Conservation (phyloP, 2,113 vertebrate species). For the Osmerus eperlanus region DNA sequence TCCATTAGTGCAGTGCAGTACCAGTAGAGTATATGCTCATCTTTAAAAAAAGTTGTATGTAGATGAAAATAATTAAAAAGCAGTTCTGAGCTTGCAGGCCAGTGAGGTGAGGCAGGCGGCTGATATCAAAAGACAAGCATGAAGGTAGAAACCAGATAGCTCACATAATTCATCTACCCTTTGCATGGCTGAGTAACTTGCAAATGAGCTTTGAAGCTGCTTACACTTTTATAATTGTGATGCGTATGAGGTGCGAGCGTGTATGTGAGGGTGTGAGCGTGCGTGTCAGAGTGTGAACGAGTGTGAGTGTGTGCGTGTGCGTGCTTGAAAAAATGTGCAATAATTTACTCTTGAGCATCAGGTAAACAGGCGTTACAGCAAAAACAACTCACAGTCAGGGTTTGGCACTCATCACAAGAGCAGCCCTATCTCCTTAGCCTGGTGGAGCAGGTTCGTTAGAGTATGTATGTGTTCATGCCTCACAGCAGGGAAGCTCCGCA, state of each 20-base stretch:
- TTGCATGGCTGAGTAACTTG: conserved; percentile 2
- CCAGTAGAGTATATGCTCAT: too few relatives aligned
- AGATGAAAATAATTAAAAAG: not conserved
- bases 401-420: too few relatives aligned
- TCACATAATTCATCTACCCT: conserved; percentile 3
- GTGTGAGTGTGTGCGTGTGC: not conserved
- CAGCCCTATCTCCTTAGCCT: too few relatives aligned
- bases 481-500: too few relatives aligned
- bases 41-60: too few relatives aligned
- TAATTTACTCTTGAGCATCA: not conserved
- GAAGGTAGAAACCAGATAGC: not conserved
- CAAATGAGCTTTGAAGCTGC: not conserved
- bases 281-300: not conserved
- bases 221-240: not conserved
- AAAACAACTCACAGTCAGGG: too few relatives aligned
- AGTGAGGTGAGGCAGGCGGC: not conserved
- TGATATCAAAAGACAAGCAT: not conserved
- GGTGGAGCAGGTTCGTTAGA: too few relatives aligned
- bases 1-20: too few relatives aligned
- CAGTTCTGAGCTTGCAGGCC: not conserved
- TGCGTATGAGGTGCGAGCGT: not conserved
- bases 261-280: not conserved
- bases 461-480: too few relatives aligned
- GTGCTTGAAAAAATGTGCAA: not conserved
- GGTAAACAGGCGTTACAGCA: too few relatives aligned